phyloP scores from a whole-genome alignment of 2,888 invertebrate species.

The Hedya salicella region DNA sequence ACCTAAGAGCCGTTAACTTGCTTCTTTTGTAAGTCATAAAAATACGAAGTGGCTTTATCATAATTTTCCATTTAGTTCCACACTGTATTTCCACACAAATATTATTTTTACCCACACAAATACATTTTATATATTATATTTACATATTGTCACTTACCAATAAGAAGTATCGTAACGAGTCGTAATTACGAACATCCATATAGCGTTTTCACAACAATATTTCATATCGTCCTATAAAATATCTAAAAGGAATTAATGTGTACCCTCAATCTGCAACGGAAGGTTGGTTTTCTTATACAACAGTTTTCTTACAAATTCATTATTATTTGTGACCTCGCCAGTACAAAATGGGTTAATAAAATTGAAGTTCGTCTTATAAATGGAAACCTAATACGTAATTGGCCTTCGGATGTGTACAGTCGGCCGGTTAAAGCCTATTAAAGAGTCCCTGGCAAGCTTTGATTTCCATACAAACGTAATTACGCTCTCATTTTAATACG shows the following conservation, averaged over 20 bases:
- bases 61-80: too few relatives aligned
- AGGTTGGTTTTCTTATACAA: neutral
- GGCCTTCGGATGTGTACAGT: neutral
- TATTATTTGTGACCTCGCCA: neutral
- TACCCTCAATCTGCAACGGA: neutral
- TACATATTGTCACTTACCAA: neutral
- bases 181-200: neutral
- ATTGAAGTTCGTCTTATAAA: constrained; percentile 15
- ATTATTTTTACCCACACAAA: too few relatives aligned
- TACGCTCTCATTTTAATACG: too few relatives aligned
- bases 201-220: neutral
- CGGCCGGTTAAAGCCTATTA: too few relatives aligned
- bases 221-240: neutral
- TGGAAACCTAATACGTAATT: constrained; percentile 25
- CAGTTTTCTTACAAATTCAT: neutral
- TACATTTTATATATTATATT: too few relatives aligned
- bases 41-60: too few relatives aligned
- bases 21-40: too few relatives aligned
- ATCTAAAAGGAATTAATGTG: neutral
- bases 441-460: too few relatives aligned
- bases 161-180: neutral
- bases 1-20: too few relatives aligned
- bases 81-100: too few relatives aligned
- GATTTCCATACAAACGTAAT: too few relatives aligned
- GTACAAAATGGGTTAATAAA: constrained; percentile 24